phyloP scores from a whole-genome alignment of 1,140 invertebrate species.

The Papilio aristodemus region DNA sequence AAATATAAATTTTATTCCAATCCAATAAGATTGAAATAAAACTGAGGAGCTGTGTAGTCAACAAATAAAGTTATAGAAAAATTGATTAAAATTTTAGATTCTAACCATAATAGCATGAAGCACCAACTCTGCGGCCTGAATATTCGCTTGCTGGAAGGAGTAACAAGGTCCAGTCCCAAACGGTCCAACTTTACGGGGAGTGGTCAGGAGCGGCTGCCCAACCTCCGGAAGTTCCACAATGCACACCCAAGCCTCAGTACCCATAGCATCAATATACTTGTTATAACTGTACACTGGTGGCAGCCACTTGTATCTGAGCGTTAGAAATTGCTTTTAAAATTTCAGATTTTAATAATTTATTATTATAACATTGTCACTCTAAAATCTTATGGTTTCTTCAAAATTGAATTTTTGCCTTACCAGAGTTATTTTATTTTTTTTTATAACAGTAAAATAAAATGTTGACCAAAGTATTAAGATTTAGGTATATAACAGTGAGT shows the following conservation, averaged over 20 bases:
- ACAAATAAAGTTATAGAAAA: no score
- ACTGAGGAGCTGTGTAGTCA: no score
- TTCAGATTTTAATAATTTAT: conserved; percentile 20
- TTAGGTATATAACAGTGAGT: no score
- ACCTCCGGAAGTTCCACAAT: conserved; percentile 59
- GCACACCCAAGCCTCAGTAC: conserved; percentile 55
- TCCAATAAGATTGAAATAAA: no score
- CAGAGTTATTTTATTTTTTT: no score
- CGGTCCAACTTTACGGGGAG: conserved; percentile 52
- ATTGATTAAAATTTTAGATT: no score
- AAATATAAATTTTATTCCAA: no score
- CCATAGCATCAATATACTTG: conserved; percentile 49
- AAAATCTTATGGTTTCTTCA: no score
- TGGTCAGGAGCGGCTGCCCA: conserved; percentile 50
- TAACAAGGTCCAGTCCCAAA: conserved; percentile 48
- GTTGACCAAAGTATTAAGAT: no score
- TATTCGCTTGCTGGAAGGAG: conserved; percentile 56
- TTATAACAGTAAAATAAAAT: no score
- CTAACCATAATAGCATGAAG: conserved; percentile 60
- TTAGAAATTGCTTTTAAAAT: background rate
- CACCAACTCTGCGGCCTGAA: conserved; percentile 61
- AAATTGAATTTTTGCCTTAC: no score
- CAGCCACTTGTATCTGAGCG: conserved; percentile 64
- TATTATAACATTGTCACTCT: background rate
- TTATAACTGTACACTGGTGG: conserved; percentile 57